These are phyloP conservation scores for Drosophila incognita DNA, from an alignment of 2,888 invertebrate genomes.

Conservation along the genomic window DNA sequence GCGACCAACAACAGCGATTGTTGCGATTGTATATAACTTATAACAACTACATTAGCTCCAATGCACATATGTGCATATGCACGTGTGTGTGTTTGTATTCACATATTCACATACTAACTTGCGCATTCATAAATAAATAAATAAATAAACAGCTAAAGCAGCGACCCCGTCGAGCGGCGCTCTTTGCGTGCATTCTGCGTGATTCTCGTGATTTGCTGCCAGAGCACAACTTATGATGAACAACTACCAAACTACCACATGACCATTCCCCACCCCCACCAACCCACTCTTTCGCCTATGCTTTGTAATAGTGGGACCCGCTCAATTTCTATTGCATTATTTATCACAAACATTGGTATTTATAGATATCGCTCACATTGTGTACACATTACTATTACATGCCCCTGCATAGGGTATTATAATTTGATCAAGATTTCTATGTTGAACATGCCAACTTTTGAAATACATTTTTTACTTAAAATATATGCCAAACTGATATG, in stretches of 20 bases:
- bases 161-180: slow-evolving; percentile 11
- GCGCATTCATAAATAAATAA: slow-evolving; percentile 71
- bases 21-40: slow-evolving; percentile 29
- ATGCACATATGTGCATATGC: neutral
- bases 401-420: slow-evolving; percentile 4
- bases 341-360: slow-evolving; percentile 67
- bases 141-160: slow-evolving; percentile 51
- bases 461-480: neutral
- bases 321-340: slow-evolving; percentile 67
- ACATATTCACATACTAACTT: slow-evolving; percentile 25
- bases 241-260: slow-evolving; percentile 6
- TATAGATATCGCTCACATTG: slow-evolving; percentile 51
- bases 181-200: slow-evolving; percentile 63
- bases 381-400: slow-evolving; percentile 2
- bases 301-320: slow-evolving; percentile 23
- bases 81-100: neutral
- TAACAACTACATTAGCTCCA: slow-evolving; percentile 8
- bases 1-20: slow-evolving; percentile 34
- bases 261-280: neutral
- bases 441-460: neutral
- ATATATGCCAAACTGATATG: neutral
- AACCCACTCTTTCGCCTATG: neutral
- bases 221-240: slow-evolving; percentile 56
- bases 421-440: neutral
- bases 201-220: slow-evolving; percentile 51